Evolutionary conservation across 2,888 invertebrate species (phyloP).

Genomic region (Resseliella maxima): DNA sequence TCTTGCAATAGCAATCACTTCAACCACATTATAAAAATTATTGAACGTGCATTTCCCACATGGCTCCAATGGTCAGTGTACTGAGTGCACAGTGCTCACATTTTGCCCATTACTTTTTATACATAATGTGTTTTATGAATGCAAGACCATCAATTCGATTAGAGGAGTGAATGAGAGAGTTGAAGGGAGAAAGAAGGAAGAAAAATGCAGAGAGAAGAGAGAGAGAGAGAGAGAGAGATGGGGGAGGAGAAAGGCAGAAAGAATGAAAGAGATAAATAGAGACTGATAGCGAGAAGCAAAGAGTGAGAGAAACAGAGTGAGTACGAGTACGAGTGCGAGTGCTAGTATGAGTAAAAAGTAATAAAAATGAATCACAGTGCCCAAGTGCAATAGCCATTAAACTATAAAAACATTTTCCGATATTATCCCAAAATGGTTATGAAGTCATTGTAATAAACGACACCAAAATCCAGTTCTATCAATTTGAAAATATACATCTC

Average conservation of each 20-base stretch:
- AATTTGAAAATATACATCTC: background rate
- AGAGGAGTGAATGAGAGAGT: too few species aligned
- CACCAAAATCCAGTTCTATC: slow-evolving; percentile 27
- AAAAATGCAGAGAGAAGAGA: too few species aligned
- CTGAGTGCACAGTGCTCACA: background rate
- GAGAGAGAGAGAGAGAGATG: too few species aligned
- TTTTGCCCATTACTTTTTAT: background rate
- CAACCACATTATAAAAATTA: slow-evolving; percentile 3
- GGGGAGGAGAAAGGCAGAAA: too few species aligned
- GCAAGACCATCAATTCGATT: too few species aligned
- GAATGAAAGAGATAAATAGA: too few species aligned
- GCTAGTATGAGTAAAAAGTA: background rate
- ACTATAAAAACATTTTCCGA: slow-evolving; percentile 45
- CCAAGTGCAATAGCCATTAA: slow-evolving; percentile 36
- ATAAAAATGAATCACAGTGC: slow-evolving; percentile 46
- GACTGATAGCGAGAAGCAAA: too few species aligned
- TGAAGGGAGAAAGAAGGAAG: too few species aligned
- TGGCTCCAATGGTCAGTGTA: background rate
- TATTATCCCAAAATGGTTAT: slow-evolving; percentile 2
- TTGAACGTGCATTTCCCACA: slow-evolving; percentile 33
- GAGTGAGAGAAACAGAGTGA: too few species aligned
- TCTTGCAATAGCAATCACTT: background rate
- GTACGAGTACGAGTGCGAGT: background rate
- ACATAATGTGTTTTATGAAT: background rate
- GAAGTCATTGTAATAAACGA: slow-evolving; percentile 22